Base-by-base conservation (phyloP, 2,888 invertebrate genomes). In the Monoplex corrugatus region DNA sequence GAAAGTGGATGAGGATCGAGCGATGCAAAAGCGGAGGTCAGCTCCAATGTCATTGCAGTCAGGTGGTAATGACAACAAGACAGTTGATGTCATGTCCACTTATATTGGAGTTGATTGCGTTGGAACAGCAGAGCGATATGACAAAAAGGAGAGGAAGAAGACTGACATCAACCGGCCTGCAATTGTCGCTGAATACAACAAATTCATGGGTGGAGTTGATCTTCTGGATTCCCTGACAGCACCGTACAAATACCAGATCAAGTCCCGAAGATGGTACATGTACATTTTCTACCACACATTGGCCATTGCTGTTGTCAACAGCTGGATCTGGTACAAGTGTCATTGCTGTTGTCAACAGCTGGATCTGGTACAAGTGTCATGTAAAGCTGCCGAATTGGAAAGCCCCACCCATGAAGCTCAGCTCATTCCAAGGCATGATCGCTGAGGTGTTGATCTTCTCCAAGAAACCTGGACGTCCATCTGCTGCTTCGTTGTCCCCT, bases 1-100 rank as follows among this genome's bases (percentile, higher is more conserved):
- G 90, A 87, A 72, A 89, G 89, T 84, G 90, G 90, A 38, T 72
- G 92, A 38, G 91, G 92, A 10, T 84, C 90, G 28, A 35, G 85
- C n/a, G 91, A 92, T 72, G 68, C 28, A 23, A 89, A 90, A 72
- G 89, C 89, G 10, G 91, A 92, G 86, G 82, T 75, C 87, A 87
- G 35, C 57, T 90, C 87, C 19, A 88, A 90, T 32, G 40, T 90
- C 19, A 68, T 89, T 5, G 90, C 89, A 23, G 89, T 92, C 28
- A 72, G 91, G n/a, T 92, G 92, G 92, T 91, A 80, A 87, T 89
- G 92, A 91, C 87, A 93, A 92, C 43, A 88, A 90, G 87, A 89
- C 86, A 40, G 80, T 82, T 82, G 80, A 82, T 44, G 44, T 90
- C 16, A 19, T 92, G 28, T 92, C 92, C 16, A 90, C 90, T 3